These are phyloP conservation scores for Pseudorhiza aurosa DNA, from an alignment of 30 jellyfish, hydroid and myxozoan genomes.

Conservation along the genomic window DNA sequence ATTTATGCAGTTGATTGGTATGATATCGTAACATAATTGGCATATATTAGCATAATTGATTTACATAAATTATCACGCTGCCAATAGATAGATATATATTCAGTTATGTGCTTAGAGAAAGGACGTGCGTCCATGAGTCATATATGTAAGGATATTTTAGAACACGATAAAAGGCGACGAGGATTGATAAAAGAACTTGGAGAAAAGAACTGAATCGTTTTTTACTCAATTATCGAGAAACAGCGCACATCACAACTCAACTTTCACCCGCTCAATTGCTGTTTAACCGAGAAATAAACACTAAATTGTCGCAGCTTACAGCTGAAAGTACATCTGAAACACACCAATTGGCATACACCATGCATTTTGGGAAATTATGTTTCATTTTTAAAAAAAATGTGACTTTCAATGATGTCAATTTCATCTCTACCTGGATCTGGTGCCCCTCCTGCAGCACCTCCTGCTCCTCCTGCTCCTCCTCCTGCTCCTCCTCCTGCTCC, in stretches of 20 bases:
- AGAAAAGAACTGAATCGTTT: slow-evolving; percentile 30
- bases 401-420: background rate
- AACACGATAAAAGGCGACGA: no score
- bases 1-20: no score
- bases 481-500: slow-evolving; percentile 75
- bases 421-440: slow-evolving; percentile 39
- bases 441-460: slow-evolving; percentile 59
- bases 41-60: no score
- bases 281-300: slow-evolving; percentile 44
- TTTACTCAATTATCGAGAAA: slow-evolving; percentile 35
- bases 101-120: no score
- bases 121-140: no score
- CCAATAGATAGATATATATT: no score
- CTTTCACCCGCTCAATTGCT: slow-evolving; percentile 40
- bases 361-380: background rate
- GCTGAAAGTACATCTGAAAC: slow-evolving; percentile 24
- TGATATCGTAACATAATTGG: no score
- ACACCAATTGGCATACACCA: no score
- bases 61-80: no score
- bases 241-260: slow-evolving; percentile 62
- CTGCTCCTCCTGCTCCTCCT: slow-evolving; percentile 69
- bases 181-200: slow-evolving; percentile 32
- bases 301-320: slow-evolving; percentile 40
- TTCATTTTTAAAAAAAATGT: background rate
- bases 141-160: no score